Evolutionary conservation across 2,888 invertebrate species (phyloP).

Genomic region (Baronia brevicornis): DNA sequence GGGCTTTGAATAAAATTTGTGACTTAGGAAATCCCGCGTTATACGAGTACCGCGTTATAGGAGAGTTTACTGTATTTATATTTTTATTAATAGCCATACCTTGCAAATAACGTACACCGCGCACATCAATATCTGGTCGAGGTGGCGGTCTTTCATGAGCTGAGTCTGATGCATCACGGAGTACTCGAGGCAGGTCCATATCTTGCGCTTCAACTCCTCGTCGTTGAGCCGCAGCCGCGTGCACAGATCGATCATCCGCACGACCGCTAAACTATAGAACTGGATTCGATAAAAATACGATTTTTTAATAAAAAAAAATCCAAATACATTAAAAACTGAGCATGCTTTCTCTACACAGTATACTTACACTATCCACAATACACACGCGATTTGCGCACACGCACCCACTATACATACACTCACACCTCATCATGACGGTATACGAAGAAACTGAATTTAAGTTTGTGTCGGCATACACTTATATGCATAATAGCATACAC

Average conservation of each 20-base stretch:
- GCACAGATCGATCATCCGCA: constrained; percentile 94
- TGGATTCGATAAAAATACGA: constrained; percentile 38
- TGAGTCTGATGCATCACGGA: constrained; percentile 88
- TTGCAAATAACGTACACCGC: constrained; percentile 96
- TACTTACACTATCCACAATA: no score
- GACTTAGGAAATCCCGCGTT: no score
- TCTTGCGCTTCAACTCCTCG: constrained; percentile 85
- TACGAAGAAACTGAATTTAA: no score
- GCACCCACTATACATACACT: no score
- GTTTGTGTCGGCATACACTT: neutral
- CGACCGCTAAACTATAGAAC: constrained; percentile 94
- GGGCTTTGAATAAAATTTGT: no score
- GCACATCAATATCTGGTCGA: constrained; percentile 99
- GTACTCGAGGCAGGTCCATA: constrained; percentile 98
- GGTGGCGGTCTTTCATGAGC: constrained; percentile 93
- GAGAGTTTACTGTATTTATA: no score
- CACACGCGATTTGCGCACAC: no score
- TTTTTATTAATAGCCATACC: constrained; percentile 54
- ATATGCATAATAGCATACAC: no score
- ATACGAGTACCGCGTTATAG: no score
- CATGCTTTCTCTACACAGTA: no score
- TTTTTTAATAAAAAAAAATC: neutral
- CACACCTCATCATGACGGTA: no score
- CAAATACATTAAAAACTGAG: neutral
- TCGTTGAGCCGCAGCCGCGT: constrained; percentile 82